Conservation (phyloP, 2,888 invertebrate genomes). For the Cryptops parisi region DNA sequence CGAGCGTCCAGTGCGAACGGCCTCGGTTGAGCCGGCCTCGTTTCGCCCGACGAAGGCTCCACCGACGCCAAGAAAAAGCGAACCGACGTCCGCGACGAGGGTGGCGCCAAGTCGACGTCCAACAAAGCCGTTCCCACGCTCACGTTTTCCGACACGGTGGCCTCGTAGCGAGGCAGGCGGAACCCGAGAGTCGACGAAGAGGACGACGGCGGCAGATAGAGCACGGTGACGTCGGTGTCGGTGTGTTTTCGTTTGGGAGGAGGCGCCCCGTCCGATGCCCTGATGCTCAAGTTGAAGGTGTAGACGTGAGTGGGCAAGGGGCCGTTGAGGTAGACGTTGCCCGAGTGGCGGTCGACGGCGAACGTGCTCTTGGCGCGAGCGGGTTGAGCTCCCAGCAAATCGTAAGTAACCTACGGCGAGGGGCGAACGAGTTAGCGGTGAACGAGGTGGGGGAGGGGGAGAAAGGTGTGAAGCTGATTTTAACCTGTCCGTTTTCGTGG, state of each 20-base stretch:
- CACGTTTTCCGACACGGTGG: conserved; percentile 78
- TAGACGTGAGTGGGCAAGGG: conserved; percentile 26
- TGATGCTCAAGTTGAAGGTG: conserved; percentile 59
- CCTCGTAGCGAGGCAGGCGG: conserved; percentile 47
- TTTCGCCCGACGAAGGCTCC: conserved; percentile 43
- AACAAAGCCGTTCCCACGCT: conserved; percentile 70
- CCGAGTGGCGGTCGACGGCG: conserved; percentile 28
- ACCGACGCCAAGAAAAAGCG: conserved; percentile 74
- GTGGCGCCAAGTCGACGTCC: conserved; percentile 43
- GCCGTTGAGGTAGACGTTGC: conserved; percentile 29
- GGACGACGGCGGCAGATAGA: conserved; percentile 11
- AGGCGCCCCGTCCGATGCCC: conserved; percentile 84
- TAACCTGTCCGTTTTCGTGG: conserved; percentile 81
- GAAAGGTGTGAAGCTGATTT: no score
- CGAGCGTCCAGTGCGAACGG: conserved; percentile 81
- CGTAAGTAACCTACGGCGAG: background rate
- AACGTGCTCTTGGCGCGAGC: conserved; percentile 22
- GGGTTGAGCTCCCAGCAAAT: no score
- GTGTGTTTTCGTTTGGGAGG: conserved; percentile 73
- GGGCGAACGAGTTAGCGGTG: no score
- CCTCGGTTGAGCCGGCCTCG: conserved; percentile 70
- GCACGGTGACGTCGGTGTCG: conserved; percentile 70
- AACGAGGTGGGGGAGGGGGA: no score
- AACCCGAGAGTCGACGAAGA: conserved; percentile 20
- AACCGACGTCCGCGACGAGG: conserved; percentile 38